Evolutionary conservation across 1,140 invertebrate genomes (phyloP), one percentile per base, ranked within the genome.

Genomic region (Chrysomallon squamiferum): DNA sequence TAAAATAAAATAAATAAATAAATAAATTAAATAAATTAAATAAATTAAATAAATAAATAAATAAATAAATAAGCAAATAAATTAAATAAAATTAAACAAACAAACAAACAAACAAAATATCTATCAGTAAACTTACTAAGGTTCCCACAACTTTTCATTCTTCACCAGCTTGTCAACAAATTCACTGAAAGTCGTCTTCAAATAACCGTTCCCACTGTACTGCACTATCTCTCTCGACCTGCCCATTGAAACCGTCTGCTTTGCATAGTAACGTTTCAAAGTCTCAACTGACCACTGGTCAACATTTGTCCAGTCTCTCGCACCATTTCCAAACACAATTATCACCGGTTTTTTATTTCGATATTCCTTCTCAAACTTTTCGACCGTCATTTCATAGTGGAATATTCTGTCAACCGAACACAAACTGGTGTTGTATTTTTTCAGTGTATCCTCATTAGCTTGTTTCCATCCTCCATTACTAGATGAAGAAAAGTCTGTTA

Each of bases 171-270:
- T 65, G 52, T 73, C 73, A 3, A 79, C 61, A 67, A 74, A 83
- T 6, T 80, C 54, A 0, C 65, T 59, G 57, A 83, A 76, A 0
- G 76, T 74, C 7, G 74, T 73, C 22, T 66, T 56, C 0, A 73
- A 29, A 59, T 81, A 65, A n/a, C 79, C 80, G 49, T 75, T 76
- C 13, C 81, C 81, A 3, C 81, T 80, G n/a, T 64, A 62, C 5
- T 78, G 69, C 0, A 83, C 79, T 41, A 83, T 81, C 52, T 83
- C 81, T 18, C 72, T 43, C 3, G 80, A 73, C 30, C 73, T 75
- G 15, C 81, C 81, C n/a, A 73, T 73, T 25, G 62, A 45, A 7
- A 82, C 58, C 6, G 38, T 61, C 79, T 75, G 77, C 27, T 79
- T 32, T 27, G 78, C 77, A 65, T 83, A 82, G 15, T 68, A 63